phyloP scores from a whole-genome alignment of 2,113 vertebrate species.

The Toxostoma redivivum region DNA sequence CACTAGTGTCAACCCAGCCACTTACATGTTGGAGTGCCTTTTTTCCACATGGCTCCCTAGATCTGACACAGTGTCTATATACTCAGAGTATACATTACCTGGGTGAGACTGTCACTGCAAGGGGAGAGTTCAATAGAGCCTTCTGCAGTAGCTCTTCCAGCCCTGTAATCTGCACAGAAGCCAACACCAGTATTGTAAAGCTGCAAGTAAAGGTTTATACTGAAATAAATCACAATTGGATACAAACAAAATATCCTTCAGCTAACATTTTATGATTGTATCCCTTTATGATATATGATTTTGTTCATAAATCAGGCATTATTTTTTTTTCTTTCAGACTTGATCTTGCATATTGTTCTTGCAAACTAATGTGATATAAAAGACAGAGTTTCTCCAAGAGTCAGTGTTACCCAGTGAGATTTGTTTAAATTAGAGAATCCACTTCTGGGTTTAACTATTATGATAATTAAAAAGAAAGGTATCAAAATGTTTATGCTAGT shows the following conservation, averaged over 20 bases:
- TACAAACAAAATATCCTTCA: neutral
- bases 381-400: neutral
- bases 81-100: constrained; percentile 67
- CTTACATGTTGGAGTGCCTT: neutral
- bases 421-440: neutral
- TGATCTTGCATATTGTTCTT: neutral
- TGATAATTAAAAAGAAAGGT: neutral
- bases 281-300: neutral
- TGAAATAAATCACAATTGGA: constrained; percentile 4
- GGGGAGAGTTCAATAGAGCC: constrained; percentile 70
- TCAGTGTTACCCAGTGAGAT: neutral
- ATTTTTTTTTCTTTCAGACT: neutral
- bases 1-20: neutral
- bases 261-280: neutral
- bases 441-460: neutral
- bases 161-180: constrained; percentile 79
- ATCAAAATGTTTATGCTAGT: neutral
- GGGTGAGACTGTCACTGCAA: constrained; percentile 79
- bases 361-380: neutral
- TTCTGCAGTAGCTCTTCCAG: constrained; percentile 29
- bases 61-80: neutral
- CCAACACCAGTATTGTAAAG: constrained; percentile 82
- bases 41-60: neutral
- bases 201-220: constrained; percentile 69
- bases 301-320: neutral